phyloP scores from a whole-genome alignment of 2,113 vertebrate species.

The Ptyas mucosa region DNA sequence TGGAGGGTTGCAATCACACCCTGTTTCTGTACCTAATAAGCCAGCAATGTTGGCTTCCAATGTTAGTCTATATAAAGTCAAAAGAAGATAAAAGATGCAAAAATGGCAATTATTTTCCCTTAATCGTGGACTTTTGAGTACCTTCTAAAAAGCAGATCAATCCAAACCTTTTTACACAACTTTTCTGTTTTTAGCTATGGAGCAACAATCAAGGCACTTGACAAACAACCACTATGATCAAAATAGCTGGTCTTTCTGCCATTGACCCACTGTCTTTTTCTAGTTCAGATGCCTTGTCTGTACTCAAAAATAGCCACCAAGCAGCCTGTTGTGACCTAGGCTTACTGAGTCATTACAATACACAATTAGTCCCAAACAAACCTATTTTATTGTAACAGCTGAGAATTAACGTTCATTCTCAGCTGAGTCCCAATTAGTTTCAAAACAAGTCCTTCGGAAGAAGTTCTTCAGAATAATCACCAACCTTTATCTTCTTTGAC shows the following conservation, averaged over 20 bases:
- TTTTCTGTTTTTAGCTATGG: not conserved
- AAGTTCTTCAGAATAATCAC: too few species aligned
- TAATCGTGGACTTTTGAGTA: not conserved
- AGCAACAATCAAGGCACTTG: not conserved
- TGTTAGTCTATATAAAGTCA: not conserved
- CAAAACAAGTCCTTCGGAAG: too few species aligned
- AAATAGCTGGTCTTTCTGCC: not conserved
- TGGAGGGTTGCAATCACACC: not conserved
- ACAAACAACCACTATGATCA: not conserved
- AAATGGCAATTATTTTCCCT: not conserved
- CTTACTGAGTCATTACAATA: too few species aligned
- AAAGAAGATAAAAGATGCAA: not conserved
- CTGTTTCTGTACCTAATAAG: not conserved
- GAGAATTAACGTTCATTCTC: too few species aligned
- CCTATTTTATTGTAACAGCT: too few species aligned
- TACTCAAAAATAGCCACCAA: not conserved
- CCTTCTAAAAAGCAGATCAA: not conserved
- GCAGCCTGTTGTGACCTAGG: too few species aligned
- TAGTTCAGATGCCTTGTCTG: not conserved
- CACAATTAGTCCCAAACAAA: too few species aligned
- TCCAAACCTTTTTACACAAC: too few species aligned
- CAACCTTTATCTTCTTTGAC: too few species aligned
- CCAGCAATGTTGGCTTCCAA: not conserved
- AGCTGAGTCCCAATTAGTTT: too few species aligned
- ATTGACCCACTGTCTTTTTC: not conserved